Conservation (phyloP, 1,140 invertebrate genomes). For the Listronotus bonariensis region DNA sequence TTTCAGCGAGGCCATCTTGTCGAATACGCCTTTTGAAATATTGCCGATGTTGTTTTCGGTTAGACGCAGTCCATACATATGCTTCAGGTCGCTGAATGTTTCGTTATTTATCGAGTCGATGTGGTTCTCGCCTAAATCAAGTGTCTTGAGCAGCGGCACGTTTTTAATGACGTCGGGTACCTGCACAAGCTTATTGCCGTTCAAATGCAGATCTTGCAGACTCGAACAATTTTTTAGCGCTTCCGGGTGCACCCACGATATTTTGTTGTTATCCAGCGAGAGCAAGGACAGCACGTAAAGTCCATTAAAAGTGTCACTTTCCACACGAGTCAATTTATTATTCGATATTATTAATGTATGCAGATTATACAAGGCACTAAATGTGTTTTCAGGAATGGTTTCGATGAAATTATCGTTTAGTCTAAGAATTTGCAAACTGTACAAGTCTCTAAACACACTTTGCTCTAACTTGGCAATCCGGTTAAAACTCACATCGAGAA, state of each 20-base stretch:
- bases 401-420: conserved; percentile 85
- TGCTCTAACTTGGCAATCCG: conserved; percentile 78
- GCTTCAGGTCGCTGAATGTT: conserved; percentile 78
- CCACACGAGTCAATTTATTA: conserved; percentile 80
- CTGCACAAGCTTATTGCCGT: conserved; percentile 80
- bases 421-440: conserved; percentile 79
- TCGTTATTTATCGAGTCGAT: conserved; percentile 82
- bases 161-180: conserved; percentile 84
- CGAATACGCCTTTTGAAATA: conserved; percentile 81
- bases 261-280: conserved; percentile 82
- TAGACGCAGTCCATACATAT: conserved; percentile 81
- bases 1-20: conserved; percentile 80
- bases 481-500: conserved; percentile 82
- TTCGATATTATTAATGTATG: conserved; percentile 85
- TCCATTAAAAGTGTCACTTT: conserved; percentile 77
- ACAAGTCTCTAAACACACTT: conserved; percentile 78
- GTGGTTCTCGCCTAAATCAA: conserved; percentile 89
- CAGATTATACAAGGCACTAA: conserved; percentile 77
- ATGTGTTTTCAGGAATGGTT: conserved; percentile 79
- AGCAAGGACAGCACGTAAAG: conserved; percentile 77
- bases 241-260: conserved; percentile 75
- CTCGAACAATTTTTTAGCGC: conserved; percentile 83
- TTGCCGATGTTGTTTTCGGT: conserved; percentile 89
- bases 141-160: conserved; percentile 78
- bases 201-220: conserved; percentile 86